Conservation (phyloP, 1,140 invertebrate genomes). For the Bombus confusus region DNA sequence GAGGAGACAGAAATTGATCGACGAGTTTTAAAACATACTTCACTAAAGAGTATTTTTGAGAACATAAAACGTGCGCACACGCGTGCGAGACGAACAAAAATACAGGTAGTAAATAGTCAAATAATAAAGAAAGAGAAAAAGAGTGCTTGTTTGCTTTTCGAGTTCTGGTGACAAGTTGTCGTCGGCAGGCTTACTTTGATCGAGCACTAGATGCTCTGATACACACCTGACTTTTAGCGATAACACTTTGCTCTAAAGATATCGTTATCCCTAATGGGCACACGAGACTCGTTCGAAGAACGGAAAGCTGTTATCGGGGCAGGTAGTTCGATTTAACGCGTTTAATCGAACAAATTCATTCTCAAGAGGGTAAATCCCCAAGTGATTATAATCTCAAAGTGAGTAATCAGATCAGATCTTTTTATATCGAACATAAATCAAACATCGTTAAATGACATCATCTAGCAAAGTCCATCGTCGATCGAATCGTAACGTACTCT, state of each 20-base stretch:
- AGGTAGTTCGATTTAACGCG: conserved; percentile 63
- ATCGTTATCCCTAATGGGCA: conserved; percentile 62
- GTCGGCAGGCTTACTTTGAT: conserved; percentile 58
- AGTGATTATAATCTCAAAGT: too few species aligned
- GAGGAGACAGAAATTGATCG: background rate
- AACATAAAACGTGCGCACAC: background rate
- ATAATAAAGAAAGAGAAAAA: background rate
- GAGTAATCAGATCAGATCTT: too few species aligned
- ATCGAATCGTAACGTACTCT: too few species aligned
- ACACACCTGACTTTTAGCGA: conserved; percentile 75
- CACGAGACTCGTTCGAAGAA: conserved; percentile 33
- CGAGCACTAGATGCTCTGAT: conserved; percentile 67
- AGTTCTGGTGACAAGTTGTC: background rate
- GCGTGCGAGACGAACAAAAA: background rate
- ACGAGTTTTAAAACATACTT: background rate
- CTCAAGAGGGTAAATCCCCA: background rate
- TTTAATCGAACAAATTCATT: conserved; percentile 59
- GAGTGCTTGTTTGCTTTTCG: background rate
- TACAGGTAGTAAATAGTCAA: background rate
- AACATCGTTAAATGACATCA: too few species aligned
- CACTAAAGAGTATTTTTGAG: background rate
- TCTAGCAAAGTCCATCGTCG: too few species aligned
- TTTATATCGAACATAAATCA: too few species aligned
- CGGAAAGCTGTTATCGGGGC: conserved; percentile 64
- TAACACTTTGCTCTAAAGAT: conserved; percentile 73